Conservation (phyloP, 1,140 invertebrate genomes). For the Drosophila insularis region DNA sequence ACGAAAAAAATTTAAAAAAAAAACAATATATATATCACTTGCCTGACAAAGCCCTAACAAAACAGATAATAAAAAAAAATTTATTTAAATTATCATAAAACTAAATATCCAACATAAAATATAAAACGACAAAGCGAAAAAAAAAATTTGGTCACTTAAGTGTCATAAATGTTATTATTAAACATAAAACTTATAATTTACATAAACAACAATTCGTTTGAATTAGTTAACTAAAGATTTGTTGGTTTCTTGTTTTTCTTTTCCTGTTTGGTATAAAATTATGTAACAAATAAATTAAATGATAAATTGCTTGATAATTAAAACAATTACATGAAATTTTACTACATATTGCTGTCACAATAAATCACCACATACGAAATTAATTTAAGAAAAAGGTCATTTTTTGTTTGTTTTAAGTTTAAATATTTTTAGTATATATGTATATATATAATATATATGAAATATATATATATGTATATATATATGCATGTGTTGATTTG, state of each 20-base stretch:
- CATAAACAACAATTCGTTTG: conserved; percentile 57
- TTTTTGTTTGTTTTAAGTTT: too few relatives aligned
- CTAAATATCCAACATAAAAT: not conserved
- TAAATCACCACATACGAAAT: conserved; percentile 61
- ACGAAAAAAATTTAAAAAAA: not conserved
- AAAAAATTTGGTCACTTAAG: conserved; percentile 40
- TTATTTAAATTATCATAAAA: not conserved
- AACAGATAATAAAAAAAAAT: conserved; percentile 19
- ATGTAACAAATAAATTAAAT: conserved; percentile 69
- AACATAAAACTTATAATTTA: conserved; percentile 56
- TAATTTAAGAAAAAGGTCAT: conserved; percentile 21
- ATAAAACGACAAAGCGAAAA: conserved; percentile 6
- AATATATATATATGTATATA: conserved; percentile 37
- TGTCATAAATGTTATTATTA: conserved; percentile 53
- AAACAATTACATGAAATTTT: conserved; percentile 38
- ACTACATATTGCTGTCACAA: conserved; percentile 66
- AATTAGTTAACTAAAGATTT: conserved; percentile 57
- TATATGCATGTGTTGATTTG: conserved; percentile 32
- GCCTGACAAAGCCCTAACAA: conserved; percentile 24
- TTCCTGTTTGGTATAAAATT: conserved; percentile 46
- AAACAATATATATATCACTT: conserved; percentile 55
- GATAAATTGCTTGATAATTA: conserved; percentile 25
- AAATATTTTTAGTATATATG: too few relatives aligned
- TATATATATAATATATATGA: conserved; percentile 27
- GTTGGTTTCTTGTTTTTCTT: not conserved